Evolutionary conservation across 2,888 invertebrate species (phyloP).

Genomic region (Ceriagrion tenellum): DNA sequence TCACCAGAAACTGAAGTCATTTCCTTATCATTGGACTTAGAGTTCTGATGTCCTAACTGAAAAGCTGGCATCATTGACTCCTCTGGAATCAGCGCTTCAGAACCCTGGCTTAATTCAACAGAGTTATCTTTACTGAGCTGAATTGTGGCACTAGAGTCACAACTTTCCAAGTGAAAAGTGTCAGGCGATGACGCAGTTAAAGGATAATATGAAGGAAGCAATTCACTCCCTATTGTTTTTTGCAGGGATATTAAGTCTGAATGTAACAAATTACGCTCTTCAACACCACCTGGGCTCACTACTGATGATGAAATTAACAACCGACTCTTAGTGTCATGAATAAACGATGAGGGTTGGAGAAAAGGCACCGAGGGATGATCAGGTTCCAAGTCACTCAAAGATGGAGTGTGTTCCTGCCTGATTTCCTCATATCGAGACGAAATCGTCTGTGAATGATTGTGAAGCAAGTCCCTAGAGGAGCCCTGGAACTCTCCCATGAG

Average conservation of each 20-base stretch:
- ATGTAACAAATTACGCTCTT: background rate
- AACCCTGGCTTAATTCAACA: background rate
- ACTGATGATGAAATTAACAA: background rate
- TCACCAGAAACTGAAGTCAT: background rate
- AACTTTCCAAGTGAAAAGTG: background rate
- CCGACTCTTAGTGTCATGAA: background rate
- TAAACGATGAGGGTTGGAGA: conserved; percentile 7
- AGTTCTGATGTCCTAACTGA: background rate
- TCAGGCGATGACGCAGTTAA: background rate
- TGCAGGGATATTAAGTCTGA: background rate
- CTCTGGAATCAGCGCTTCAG: background rate
- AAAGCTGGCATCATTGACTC: background rate
- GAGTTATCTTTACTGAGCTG: background rate
- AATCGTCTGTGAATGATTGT: background rate
- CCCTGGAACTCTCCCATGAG: background rate
- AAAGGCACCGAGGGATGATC: background rate
- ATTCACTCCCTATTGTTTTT: background rate
- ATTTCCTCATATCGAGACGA: background rate
- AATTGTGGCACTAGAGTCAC: background rate
- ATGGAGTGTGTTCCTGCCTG: background rate
- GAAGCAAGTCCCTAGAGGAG: background rate
- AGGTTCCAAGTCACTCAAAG: background rate
- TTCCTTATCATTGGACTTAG: background rate
- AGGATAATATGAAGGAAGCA: background rate
- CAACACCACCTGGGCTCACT: background rate